phyloP scores from a whole-genome alignment of 2,113 vertebrate genomes.

The Hemicordylus capensis region DNA sequence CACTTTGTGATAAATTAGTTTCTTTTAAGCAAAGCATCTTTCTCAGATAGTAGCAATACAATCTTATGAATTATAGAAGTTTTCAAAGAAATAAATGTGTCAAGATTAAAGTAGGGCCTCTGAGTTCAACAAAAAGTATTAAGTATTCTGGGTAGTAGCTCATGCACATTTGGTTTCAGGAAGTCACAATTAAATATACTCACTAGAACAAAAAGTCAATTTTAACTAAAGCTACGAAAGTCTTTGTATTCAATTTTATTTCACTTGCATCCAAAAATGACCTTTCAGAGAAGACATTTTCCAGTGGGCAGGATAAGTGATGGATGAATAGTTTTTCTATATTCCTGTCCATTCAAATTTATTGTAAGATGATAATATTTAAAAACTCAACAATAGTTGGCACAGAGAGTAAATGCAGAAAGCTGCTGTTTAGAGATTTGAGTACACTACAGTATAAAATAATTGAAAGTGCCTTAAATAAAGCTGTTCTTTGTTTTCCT shows the following conservation, averaged over 20 bases:
- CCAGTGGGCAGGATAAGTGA: neutral
- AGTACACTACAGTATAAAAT: neutral
- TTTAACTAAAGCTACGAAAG: neutral
- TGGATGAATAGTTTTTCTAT: neutral
- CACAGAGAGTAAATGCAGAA: neutral
- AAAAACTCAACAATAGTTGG: neutral
- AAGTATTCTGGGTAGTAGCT: neutral
- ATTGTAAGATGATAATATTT: neutral
- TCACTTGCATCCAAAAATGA: neutral
- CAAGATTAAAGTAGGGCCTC: constrained; percentile 37
- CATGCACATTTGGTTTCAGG: constrained; percentile 5
- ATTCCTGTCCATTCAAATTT: neutral
- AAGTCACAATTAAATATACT: neutral
- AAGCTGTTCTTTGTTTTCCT: no score
- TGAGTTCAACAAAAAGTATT: constrained; percentile 14
- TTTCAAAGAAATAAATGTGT: constrained; percentile 47
- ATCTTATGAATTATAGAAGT: constrained; percentile 48
- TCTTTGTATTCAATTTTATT: neutral
- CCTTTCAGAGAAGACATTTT: neutral
- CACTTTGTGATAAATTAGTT: constrained; percentile 43
- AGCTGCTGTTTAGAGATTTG: neutral
- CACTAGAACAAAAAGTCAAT: constrained; percentile 1
- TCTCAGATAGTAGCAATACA: constrained; percentile 39
- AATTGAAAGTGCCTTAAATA: neutral
- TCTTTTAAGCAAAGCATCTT: constrained; percentile 46